Evolutionary conservation across 2,888 invertebrate species (phyloP), one percentile per base, ranked within the genome.

Genomic region (Alcis repandata): DNA sequence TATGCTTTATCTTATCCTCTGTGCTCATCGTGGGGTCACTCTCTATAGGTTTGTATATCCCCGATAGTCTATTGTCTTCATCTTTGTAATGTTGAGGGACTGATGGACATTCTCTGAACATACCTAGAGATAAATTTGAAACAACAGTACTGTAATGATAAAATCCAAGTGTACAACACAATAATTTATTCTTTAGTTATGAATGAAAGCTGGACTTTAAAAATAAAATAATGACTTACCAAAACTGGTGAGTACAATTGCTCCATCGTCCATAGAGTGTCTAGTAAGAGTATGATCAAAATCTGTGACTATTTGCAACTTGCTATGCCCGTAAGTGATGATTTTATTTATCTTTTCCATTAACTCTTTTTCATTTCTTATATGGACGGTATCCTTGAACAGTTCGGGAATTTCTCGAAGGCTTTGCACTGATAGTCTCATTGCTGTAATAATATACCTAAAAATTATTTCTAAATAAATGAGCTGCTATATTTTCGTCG

Each of bases 221-320:
- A 32, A 45, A 27, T 27, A 27, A n/a, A n/a, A 27, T 20, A 38
- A 20, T 36, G 13, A 36, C 79, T 85, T 83, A 96, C 98, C 97
- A 92, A 98, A 98, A 86, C 98, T 98, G 52, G 97, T 97, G 1
- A 96, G 90, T 32, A 97, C 96, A 33, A 89, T 86, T 70, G 92
- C 93, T 0, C 98, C 98, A 87, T 95, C 94, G 68, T 96, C 94
- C 72, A 96, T 93, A 59, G 95, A 95, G 76, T 97, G 97, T 76
- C 96, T 96, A 0, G 98, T 98, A 52, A 98, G 90, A 0, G 98
- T 98, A 76, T 95, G 95, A 86, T 98, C 98, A 85, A 98, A 98
- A 87, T 98, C 98, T 0, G 97, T 96, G 0, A 98, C 97, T 33
- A 98, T 93, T 94, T 98, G 95, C 66, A 98, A 87, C 70, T 95